Evolutionary conservation across 1,140 invertebrate species (phyloP), one percentile per base, ranked within the genome.

Genomic region (Pseudobourletiella spinata): DNA sequence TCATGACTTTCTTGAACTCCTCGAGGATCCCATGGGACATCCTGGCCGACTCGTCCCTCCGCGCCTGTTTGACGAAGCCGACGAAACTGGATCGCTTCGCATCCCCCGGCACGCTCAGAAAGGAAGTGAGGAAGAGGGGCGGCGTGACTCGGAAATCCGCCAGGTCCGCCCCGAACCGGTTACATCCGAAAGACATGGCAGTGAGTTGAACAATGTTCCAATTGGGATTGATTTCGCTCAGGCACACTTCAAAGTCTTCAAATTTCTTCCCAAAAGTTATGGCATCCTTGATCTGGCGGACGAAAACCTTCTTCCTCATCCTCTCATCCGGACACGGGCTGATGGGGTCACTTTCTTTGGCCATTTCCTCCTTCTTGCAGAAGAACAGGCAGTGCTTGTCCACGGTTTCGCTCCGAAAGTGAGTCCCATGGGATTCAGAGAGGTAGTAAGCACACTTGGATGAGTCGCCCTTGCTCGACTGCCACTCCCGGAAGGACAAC

Each of bases 141-240:
- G 59, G 59, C 1, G 42, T 55, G 16, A 24, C 16, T 46, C 42
- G 54, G 3, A 1, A 32, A 11, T 55, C 20, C 1, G 51, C n/a
- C 6, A 55, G 0, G 0, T 61, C 59, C 4, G 28, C 15, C 6
- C 51, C 59, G 14, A 61, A 61, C 11, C 59, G 50, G 56, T 61
- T 61, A 18, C 20, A 29, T 20, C 11, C 14, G 44, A 55, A 54
- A 2, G 28, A 8, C 16, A 55, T 20, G 1, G 59, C 35, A 1
- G 59, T 46, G 30, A 61, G 44, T 55, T 61, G 59, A 3, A 61
- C 35, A 3, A 55, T 30, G 56, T 61, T 61, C 59, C 59, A 61
- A 18, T 30, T 18, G 3, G 1, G 18, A 3, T 61, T 26, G 18
- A 61, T 30, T n/a, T 18, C 6, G 16, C 24, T 43, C n/a, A 55